These are phyloP conservation scores for Dicrostonyx torquatus DNA, from an alignment of 2,797 vertebrate genomes.

Conservation along the genomic window DNA sequence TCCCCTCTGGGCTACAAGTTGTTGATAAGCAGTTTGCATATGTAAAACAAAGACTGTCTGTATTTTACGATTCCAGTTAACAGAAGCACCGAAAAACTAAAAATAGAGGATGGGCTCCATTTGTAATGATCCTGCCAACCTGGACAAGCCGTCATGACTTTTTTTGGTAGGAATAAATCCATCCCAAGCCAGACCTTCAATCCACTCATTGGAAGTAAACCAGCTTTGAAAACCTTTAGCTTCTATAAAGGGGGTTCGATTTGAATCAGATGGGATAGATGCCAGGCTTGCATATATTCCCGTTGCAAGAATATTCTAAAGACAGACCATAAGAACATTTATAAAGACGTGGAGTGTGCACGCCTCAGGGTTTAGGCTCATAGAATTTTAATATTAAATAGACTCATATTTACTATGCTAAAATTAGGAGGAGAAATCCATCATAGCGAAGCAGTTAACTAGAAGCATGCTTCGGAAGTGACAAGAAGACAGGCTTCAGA, in stretches of 20 bases:
- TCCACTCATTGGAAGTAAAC: slow-evolving; percentile 47
- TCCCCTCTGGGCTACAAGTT: not conserved
- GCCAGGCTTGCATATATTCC: slow-evolving; percentile 49
- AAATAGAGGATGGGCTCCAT: slow-evolving; percentile 62
- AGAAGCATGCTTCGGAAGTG: slow-evolving; percentile 51
- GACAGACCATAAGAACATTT: slow-evolving; percentile 61
- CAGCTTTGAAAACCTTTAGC: slow-evolving; percentile 54
- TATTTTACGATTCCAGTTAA: slow-evolving; percentile 65
- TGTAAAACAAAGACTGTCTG: slow-evolving; percentile 30
- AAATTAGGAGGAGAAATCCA: slow-evolving; percentile 49
- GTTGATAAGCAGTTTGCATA: slow-evolving; percentile 60
- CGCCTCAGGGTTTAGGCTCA: slow-evolving; percentile 41
- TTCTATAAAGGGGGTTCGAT: slow-evolving; percentile 58
- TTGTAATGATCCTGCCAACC: slow-evolving; percentile 48
- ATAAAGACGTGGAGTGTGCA: slow-evolving; percentile 33
- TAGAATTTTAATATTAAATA: slow-evolving; percentile 75
- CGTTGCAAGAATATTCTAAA: slow-evolving; percentile 66
- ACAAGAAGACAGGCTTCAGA: slow-evolving; percentile 59
- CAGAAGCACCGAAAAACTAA: slow-evolving; percentile 66
- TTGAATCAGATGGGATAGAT: slow-evolving; percentile 57
- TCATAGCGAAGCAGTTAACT: slow-evolving; percentile 64
- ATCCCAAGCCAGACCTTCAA: slow-evolving; percentile 50
- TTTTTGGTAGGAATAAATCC: slow-evolving; percentile 59
- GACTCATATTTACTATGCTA: slow-evolving; percentile 66
- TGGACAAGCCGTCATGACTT: slow-evolving; percentile 55